Conservation (phyloP, 1,140 invertebrate genomes). For the Octopus bimaculoides region DNA sequence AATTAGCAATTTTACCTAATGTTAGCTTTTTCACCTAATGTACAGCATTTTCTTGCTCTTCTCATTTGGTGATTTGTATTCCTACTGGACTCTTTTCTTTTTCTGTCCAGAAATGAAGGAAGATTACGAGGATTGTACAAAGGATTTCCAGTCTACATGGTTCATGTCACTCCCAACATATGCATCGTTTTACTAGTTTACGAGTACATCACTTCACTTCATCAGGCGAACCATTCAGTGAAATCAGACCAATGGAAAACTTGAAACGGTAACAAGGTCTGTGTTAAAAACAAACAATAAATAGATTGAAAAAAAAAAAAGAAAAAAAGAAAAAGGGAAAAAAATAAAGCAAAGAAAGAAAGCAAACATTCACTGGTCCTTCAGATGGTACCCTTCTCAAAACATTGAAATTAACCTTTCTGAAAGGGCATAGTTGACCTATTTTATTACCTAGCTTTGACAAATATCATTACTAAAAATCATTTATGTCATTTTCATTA, state of each 20-base stretch:
- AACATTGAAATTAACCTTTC: no score
- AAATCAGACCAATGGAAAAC: not conserved
- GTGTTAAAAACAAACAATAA: no score
- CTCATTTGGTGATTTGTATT: constrained; percentile 3
- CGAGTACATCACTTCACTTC: constrained; percentile 67
- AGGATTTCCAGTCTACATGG: constrained; percentile 83
- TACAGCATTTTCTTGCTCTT: no score
- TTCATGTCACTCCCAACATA: constrained; percentile 90
- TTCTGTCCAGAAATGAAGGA: constrained; percentile 70
- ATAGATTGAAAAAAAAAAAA: no score
- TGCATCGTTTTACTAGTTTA: constrained; percentile 95
- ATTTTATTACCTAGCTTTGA: no score
- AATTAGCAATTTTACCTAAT: no score
- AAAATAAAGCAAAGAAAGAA: not conserved
- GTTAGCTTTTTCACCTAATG: no score
- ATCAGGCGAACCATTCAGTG: not conserved
- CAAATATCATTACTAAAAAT: no score
- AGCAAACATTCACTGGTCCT: no score
- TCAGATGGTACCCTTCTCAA: no score
- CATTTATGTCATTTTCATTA: no score
- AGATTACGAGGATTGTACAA: constrained; percentile 88
- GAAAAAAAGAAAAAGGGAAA: not conserved
- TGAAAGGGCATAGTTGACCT: no score
- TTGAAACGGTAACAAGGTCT: not conserved
- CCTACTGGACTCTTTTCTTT: constrained; percentile 5